These are phyloP conservation scores for Sinocyclocheilus grahami DNA, from an alignment of 2,113 vertebrate genomes.

Conservation along the genomic window DNA sequence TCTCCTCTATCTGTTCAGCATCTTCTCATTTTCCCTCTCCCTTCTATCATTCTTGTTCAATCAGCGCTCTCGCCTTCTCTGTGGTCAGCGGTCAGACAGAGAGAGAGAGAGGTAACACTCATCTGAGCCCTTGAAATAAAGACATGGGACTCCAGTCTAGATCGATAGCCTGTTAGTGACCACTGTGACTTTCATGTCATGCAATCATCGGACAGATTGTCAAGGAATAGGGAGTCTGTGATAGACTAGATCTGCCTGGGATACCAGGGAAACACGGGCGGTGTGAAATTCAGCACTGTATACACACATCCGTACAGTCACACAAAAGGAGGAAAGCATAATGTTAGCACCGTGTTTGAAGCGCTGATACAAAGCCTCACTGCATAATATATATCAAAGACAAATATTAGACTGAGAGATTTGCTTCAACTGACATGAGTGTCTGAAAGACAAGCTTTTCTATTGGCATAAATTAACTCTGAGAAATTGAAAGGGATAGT, in stretches of 20 bases:
- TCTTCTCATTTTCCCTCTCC: slow-evolving; percentile 36
- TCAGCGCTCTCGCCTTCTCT: slow-evolving; percentile 28
- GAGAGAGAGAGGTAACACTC: slow-evolving; percentile 46
- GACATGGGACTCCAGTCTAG: slow-evolving; percentile 56
- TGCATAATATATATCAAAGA: not conserved
- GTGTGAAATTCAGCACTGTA: slow-evolving; percentile 11
- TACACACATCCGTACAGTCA: slow-evolving; percentile 1
- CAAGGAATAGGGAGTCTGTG: slow-evolving; percentile 55
- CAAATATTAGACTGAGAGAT: not conserved
- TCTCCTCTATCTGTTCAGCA: slow-evolving; percentile 6
- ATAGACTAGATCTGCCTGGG: slow-evolving; percentile 42
- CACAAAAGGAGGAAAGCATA: slow-evolving; percentile 28
- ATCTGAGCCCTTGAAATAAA: slow-evolving; percentile 51
- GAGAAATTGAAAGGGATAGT: not conserved
- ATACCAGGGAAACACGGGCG: slow-evolving; percentile 18
- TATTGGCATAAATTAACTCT: too few relatives aligned
- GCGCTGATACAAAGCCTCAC: not conserved
- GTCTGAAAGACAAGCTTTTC: not conserved
- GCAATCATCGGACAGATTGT: slow-evolving; percentile 61
- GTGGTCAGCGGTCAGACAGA: slow-evolving; percentile 39
- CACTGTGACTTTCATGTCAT: slow-evolving; percentile 58
- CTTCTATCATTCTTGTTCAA: slow-evolving; percentile 37
- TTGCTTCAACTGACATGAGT: not conserved
- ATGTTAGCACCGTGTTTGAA: not conserved
- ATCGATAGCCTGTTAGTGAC: slow-evolving; percentile 66